These are phyloP conservation scores for Tauraco erythrolophus DNA, from an alignment of 2,113 vertebrate species.

Conservation along the genomic window DNA sequence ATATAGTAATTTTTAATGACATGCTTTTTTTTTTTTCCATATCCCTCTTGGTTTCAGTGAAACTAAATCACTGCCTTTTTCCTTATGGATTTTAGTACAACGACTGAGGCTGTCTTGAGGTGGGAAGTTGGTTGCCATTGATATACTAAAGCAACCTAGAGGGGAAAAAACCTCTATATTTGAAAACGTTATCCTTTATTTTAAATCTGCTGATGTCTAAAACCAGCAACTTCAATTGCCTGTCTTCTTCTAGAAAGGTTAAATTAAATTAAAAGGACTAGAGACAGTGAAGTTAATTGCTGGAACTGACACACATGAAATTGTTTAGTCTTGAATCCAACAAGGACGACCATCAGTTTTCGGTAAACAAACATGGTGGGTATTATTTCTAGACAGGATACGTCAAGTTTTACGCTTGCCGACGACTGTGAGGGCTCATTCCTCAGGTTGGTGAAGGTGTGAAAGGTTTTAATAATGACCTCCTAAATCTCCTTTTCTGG, in stretches of 20 bases:
- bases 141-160: neutral
- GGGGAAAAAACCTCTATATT: rapidly evolving
- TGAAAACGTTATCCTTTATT: neutral
- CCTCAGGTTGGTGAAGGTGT: neutral
- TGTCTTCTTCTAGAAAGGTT: conserved; percentile 1
- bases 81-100: neutral
- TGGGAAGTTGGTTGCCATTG: neutral
- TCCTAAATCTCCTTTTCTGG: conserved; percentile 37
- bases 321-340: conserved; percentile 46
- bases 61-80: neutral
- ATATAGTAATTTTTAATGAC: neutral
- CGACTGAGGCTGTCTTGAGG: neutral
- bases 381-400: conserved; percentile 54
- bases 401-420: neutral
- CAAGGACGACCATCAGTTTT: conserved; percentile 44
- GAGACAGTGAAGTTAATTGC: neutral
- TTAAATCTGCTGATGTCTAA: neutral
- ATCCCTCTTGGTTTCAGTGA: neutral
- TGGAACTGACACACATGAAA: neutral
- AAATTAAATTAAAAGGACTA: neutral
- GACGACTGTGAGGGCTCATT: neutral
- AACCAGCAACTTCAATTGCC: neutral
- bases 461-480: conserved; percentile 60
- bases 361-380: neutral
- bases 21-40: neutral